Base-by-base conservation (phyloP, 1,140 invertebrate species). In the Tetraneura akinire region DNA sequence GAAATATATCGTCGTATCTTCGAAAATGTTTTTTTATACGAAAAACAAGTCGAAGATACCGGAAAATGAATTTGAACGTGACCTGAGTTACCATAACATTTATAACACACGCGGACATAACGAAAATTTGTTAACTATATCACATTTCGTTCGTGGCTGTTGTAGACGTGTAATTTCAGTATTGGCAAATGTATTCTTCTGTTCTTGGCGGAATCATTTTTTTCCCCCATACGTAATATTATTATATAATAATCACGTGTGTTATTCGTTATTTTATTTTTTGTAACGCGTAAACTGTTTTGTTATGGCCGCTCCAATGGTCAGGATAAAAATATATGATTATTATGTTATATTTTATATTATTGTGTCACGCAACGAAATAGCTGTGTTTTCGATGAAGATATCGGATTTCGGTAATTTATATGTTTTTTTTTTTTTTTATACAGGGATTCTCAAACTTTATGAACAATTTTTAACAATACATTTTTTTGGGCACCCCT, bases 191-290 rank as follows among this genome's bases (percentile, higher is more conserved):
- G 70, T 64, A n/a, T 13, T 70, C 32, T 53, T 73, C 70, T 73
- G 70, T 73, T 53, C 23, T 16, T 51, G 70, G 11, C 70, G 70
- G 70, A 73, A 32, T 53, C 70, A 51, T 26, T 49, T 73, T 49
- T 73, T 66, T 5, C 10, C 8, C 3, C 16, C n/a, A 18, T 18
- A 5, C 16, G 3, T 64, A 16, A 16, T 64, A 16, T 32, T 32
- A 18, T 62, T 45, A 66, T 10, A 66, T 13, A 66, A 68, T 29
- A 29, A n/a, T n/a, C n/a, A n/a, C 14, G 8, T 29, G 47, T 29
- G 9, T 47, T 13, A 14, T 45, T 60, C 26, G 23, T 26, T 11
- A 13, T 49, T 51, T 70, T 70, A 70, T 70, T 29, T n/a, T 71
- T 14, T 47, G 9, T 45, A 45, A 42, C 64, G 4, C 18, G 64